Conservation (phyloP, 1,140 invertebrate species). For the Caerostris extrusa region DNA sequence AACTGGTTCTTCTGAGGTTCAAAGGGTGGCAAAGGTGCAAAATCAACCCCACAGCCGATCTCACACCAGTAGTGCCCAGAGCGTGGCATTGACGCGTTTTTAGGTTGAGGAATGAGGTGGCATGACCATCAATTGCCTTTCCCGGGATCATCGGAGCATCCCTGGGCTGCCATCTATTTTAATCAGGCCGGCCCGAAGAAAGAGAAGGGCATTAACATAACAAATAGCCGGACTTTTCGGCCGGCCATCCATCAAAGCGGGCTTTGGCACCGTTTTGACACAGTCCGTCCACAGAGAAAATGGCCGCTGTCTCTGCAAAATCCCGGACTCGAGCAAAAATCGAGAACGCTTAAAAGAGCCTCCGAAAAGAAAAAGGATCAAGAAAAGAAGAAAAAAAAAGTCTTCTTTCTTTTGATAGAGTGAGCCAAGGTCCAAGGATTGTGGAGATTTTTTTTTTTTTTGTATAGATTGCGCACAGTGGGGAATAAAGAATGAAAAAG, state of each 20-base stretch:
- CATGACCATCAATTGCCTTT: constrained; percentile 72
- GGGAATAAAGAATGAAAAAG: constrained; percentile 26
- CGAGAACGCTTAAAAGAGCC: constrained; percentile 63
- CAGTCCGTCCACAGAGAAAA: constrained; percentile 64
- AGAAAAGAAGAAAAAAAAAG: background rate
- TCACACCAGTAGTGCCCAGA: constrained; percentile 29
- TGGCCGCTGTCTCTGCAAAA: constrained; percentile 48
- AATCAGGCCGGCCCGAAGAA: constrained; percentile 39
- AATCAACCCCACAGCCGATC: background rate
- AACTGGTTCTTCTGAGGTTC: background rate
- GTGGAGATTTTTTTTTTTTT: constrained; percentile 18
- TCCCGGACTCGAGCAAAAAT: constrained; percentile 69
- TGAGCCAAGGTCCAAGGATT: constrained; percentile 35
- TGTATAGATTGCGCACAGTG: background rate
- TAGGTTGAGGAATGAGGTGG: constrained; percentile 64
- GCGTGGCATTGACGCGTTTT: constrained; percentile 62
- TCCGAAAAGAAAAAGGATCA: background rate
- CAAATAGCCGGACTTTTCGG: constrained; percentile 72
- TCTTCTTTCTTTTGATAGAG: constrained; percentile 62
- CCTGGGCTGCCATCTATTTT: constrained; percentile 66
- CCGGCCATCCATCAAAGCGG: constrained; percentile 50
- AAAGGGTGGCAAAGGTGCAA: background rate
- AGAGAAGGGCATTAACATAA: constrained; percentile 69
- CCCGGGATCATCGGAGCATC: constrained; percentile 70
- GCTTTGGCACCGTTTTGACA: constrained; percentile 74